These are phyloP conservation scores for Acanthoscelides obtectus DNA, from an alignment of 2,888 invertebrate genomes.

Conservation along the genomic window DNA sequence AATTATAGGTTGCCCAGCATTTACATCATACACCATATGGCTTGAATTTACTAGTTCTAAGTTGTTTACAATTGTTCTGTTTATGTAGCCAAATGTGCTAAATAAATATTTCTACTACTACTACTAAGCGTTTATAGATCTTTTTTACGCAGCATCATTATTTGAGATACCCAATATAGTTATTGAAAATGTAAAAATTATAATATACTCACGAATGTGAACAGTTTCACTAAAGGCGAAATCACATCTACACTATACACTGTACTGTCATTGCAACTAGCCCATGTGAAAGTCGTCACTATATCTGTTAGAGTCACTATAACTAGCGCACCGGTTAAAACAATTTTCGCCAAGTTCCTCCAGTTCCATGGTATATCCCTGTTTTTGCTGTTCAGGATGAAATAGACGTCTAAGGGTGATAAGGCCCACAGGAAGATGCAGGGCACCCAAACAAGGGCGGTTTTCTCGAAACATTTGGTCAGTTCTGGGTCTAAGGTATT, in stretches of 20 bases:
- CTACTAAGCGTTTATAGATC: too few species aligned
- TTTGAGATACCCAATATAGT: too few species aligned
- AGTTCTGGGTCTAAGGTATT: slow-evolving; percentile 70
- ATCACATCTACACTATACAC: slow-evolving; percentile 58
- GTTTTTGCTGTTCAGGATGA: slow-evolving; percentile 65
- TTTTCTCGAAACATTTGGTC: slow-evolving; percentile 83
- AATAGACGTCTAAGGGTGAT: slow-evolving; percentile 64
- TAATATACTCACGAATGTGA: slow-evolving; percentile 77
- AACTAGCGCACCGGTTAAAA: slow-evolving; percentile 57
- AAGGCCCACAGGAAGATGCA: slow-evolving; percentile 74
- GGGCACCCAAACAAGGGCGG: slow-evolving; percentile 79
- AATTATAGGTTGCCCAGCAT: too few species aligned
- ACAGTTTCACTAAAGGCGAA: slow-evolving; percentile 69
- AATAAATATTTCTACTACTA: too few species aligned
- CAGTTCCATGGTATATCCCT: slow-evolving; percentile 69
- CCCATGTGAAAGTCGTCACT: slow-evolving; percentile 39
- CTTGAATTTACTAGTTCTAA: too few species aligned
- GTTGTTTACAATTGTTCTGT: too few species aligned
- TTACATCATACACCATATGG: too few species aligned
- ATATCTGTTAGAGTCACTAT: slow-evolving; percentile 58
- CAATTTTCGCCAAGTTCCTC: slow-evolving; percentile 62
- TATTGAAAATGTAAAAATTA: too few species aligned
- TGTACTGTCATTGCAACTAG: slow-evolving; percentile 50
- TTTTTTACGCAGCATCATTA: too few species aligned
- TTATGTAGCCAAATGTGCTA: too few species aligned